These are phyloP conservation scores for Hippopotamyrus pictus DNA, from an alignment of 2,797 vertebrate genomes.

Conservation along the genomic window DNA sequence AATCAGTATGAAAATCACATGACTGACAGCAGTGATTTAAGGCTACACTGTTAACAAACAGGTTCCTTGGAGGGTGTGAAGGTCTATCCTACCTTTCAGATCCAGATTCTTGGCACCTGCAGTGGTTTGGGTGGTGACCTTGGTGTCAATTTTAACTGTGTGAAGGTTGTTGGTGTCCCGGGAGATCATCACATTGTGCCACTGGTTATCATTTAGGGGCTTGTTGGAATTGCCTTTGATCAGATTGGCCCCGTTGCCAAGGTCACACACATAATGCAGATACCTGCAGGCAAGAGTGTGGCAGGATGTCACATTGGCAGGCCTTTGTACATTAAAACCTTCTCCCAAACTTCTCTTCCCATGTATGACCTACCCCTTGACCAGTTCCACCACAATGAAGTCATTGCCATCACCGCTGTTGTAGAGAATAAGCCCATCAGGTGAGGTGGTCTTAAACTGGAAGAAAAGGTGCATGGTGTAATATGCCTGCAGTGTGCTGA, in stretches of 20 bases:
- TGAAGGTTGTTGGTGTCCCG: constrained; percentile 94
- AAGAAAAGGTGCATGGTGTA: constrained; percentile 99
- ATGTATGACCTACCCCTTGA: constrained; percentile 82
- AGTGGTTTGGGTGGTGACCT: constrained; percentile 95
- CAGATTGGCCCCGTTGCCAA: constrained; percentile 93
- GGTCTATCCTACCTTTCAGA: constrained; percentile 79
- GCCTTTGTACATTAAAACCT: background rate
- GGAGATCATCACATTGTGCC: constrained; percentile 98
- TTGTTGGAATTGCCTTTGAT: constrained; percentile 98
- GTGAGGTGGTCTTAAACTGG: constrained; percentile 98
- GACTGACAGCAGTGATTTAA: background rate
- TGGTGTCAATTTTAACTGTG: constrained; percentile 96
- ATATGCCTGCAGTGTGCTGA: constrained; percentile 94
- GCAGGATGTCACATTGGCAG: background rate
- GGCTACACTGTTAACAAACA: too few relatives aligned
- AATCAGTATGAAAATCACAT: background rate
- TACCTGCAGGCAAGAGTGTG: constrained; percentile 60
- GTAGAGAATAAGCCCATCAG: constrained; percentile 91
- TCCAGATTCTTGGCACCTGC: constrained; percentile 94
- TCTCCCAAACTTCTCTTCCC: background rate
- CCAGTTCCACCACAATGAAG: constrained; percentile 96
- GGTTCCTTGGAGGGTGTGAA: background rate
- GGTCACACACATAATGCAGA: constrained; percentile 94
- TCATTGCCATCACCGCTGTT: constrained; percentile 97
- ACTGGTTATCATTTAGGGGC: constrained; percentile 94